Evolutionary conservation across 2,113 vertebrate species (phyloP).

Genomic region (Ploceus nigricollis): DNA sequence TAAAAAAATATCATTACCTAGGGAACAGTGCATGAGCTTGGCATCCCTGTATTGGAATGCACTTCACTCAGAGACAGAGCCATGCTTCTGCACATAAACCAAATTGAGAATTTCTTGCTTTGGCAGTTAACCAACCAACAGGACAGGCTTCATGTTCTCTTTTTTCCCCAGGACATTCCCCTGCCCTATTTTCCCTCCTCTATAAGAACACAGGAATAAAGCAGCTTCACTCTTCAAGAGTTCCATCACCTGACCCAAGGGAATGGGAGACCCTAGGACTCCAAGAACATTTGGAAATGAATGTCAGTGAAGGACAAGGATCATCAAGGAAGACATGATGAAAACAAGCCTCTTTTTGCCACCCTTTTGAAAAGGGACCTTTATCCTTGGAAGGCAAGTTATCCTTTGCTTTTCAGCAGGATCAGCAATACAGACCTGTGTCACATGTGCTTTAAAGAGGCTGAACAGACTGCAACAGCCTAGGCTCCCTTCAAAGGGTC

Average conservation of each 20-base stretch:
- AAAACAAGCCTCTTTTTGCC: not conserved
- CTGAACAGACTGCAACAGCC: not conserved
- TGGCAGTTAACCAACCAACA: not conserved
- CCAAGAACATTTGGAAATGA: not conserved
- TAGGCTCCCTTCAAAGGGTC: not conserved
- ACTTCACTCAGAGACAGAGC: not conserved
- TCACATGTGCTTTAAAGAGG: not conserved
- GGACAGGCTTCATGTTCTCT: not conserved
- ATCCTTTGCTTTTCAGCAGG: not conserved
- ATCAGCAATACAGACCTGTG: not conserved
- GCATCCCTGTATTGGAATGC: not conserved
- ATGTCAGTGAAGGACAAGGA: not conserved
- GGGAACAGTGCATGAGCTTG: constrained; percentile 16
- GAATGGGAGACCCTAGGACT: not conserved
- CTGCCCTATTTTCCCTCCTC: not conserved
- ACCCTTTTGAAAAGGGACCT: not conserved
- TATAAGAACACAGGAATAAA: not conserved
- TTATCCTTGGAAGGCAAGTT: not conserved
- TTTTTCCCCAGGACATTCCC: not conserved
- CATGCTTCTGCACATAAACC: not conserved
- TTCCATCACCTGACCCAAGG: not conserved
- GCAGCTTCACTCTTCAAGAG: not conserved
- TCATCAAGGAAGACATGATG: not conserved
- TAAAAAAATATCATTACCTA: constrained; percentile 14
- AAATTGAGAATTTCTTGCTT: not conserved